Evolutionary conservation across 2,888 invertebrate species (phyloP).

Genomic region (Didymodactylos carnosus): DNA sequence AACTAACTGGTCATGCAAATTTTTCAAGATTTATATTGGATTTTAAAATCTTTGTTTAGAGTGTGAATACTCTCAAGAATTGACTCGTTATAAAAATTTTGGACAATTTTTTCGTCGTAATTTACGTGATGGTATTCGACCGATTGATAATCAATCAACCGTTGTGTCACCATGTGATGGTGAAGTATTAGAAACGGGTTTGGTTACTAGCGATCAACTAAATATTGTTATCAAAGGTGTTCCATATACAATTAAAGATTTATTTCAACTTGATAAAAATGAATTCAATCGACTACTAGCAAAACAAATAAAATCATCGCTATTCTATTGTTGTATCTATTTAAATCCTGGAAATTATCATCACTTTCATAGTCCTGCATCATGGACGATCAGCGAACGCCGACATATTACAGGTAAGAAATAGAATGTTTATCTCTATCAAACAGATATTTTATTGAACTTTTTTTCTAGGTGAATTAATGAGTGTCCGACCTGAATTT

Average conservation of each 20-base stretch:
- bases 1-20: not conserved
- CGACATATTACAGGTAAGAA: not conserved
- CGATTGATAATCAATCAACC: conserved; percentile 46
- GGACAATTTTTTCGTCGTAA: conserved; percentile 70
- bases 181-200: not conserved
- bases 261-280: not conserved
- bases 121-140: conserved; percentile 54
- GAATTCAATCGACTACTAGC: not conserved
- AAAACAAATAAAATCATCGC: not conserved
- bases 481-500: not conserved
- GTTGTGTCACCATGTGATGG: conserved; percentile 39
- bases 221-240: not conserved
- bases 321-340: not conserved
- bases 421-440: too few species aligned
- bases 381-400: not conserved
- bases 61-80: conserved; percentile 38
- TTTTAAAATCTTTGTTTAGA: not conserved
- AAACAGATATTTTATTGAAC: not conserved
- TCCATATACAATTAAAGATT: not conserved
- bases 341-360: not conserved
- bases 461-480: not conserved
- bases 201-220: not conserved
- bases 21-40: too few species aligned
- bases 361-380: not conserved
- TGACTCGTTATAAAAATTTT: conserved; percentile 55